phyloP scores from a whole-genome alignment of 2,888 invertebrate genomes.

The Cantharis lateralis region DNA sequence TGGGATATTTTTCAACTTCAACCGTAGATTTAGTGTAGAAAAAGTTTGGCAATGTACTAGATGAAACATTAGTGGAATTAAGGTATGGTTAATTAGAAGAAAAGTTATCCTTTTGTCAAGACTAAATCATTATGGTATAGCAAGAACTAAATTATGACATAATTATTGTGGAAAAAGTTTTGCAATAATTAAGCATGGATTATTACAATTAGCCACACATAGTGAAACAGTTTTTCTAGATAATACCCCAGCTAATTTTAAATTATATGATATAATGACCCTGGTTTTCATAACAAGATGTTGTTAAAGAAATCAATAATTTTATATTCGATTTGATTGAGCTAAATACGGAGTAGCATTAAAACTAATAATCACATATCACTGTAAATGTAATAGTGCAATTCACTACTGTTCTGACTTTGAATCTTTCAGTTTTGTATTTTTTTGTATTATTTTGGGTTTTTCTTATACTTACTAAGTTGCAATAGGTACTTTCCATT shows the following conservation, averaged over 20 bases:
- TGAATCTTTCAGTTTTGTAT: too few relatives aligned
- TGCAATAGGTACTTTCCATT: too few relatives aligned
- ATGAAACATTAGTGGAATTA: neutral
- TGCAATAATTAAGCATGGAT: neutral
- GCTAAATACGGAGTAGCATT: neutral
- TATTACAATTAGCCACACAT: neutral
- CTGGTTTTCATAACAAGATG: neutral
- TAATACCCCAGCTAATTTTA: neutral
- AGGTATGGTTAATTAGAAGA: neutral
- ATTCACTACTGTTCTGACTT: too few relatives aligned
- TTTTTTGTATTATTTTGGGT: too few relatives aligned
- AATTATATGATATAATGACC: neutral
- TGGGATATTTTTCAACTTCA: neutral
- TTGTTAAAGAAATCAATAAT: neutral
- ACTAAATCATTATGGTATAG: neutral
- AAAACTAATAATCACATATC: too few relatives aligned
- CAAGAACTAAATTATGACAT: neutral
- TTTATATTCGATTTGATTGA: neutral
- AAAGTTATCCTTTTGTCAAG: neutral
- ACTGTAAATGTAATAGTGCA: too few relatives aligned
- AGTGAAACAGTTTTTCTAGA: neutral
- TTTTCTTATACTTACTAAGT: too few relatives aligned
- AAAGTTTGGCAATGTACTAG: neutral
- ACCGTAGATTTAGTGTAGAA: neutral
- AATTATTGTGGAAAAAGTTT: neutral